Evolutionary conservation across 2,113 vertebrate genomes (phyloP).

Genomic region (Chrysochloris asiatica): DNA sequence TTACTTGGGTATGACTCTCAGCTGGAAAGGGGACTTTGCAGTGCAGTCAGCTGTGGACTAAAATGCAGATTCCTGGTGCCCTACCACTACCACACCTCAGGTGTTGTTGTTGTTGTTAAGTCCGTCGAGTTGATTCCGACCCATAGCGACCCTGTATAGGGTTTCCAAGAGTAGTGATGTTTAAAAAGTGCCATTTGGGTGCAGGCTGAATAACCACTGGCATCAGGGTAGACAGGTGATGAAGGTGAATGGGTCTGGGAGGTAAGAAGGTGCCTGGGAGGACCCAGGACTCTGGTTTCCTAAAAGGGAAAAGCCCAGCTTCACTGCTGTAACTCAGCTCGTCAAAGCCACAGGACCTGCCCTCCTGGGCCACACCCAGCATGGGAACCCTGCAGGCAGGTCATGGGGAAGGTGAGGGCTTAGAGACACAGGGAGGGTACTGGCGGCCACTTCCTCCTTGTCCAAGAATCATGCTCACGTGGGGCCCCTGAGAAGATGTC

Average conservation of each 20-base stretch:
- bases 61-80: neutral
- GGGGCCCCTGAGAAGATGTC: neutral
- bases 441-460: neutral
- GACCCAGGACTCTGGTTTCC: neutral
- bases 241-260: neutral
- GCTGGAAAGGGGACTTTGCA: neutral
- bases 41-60: neutral
- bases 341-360: neutral
- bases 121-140: too few species aligned
- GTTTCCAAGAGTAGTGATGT: neutral
- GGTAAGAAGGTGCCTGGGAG: neutral
- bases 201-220: neutral
- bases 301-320: neutral
- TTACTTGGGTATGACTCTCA: neutral
- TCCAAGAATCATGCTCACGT: neutral
- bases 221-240: neutral
- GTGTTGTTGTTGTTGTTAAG: too few species aligned
- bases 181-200: neutral
- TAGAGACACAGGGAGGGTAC: neutral
- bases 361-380: neutral
- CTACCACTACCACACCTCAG: neutral
- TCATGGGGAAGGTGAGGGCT: neutral
- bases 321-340: neutral
- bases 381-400: conserved; percentile 6
- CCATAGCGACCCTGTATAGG: too few species aligned